phyloP scores from a whole-genome alignment of 2,113 vertebrate species.

The Puntigrus tetrazona region DNA sequence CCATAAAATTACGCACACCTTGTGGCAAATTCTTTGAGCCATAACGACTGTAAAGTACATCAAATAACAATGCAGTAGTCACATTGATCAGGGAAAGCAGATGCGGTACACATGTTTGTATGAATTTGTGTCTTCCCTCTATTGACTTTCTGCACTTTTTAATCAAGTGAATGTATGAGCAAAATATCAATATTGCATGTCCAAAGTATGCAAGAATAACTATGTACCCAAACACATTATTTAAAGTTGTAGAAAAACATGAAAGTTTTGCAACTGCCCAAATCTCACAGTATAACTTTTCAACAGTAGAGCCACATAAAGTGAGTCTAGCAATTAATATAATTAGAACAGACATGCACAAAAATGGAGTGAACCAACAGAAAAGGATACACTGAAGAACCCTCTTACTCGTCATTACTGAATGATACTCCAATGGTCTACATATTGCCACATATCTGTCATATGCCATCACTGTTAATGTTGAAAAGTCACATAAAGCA shows the following conservation, averaged over 20 bases:
- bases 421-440: slow-evolving; percentile 52
- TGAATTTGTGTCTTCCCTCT: slow-evolving; percentile 44
- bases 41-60: slow-evolving; percentile 45
- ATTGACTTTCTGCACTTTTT: slow-evolving; percentile 41
- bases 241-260: slow-evolving; percentile 46
- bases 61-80: slow-evolving; percentile 39
- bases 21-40: slow-evolving; percentile 40
- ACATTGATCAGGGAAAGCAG: slow-evolving; percentile 49
- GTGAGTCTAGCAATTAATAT: slow-evolving; percentile 28
- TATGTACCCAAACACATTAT: slow-evolving; percentile 55
- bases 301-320: slow-evolving; percentile 48
- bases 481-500: slow-evolving; percentile 51
- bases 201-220: slow-evolving; percentile 49
- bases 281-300: slow-evolving; percentile 56
- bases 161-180: slow-evolving; percentile 50
- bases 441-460: slow-evolving; percentile 57
- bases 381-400: slow-evolving; percentile 42
- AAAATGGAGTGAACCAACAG: slow-evolving; percentile 47
- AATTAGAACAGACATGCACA: slow-evolving; percentile 16
- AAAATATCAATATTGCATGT: slow-evolving; percentile 50
- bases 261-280: slow-evolving; percentile 55
- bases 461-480: slow-evolving; percentile 56
- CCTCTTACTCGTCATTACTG: slow-evolving; percentile 49
- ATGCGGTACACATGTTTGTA: slow-evolving; percentile 56
- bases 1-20: slow-evolving; percentile 42